These are phyloP conservation scores for Saxicola maurus DNA, from an alignment of 2,797 vertebrate genomes.

Conservation along the genomic window DNA sequence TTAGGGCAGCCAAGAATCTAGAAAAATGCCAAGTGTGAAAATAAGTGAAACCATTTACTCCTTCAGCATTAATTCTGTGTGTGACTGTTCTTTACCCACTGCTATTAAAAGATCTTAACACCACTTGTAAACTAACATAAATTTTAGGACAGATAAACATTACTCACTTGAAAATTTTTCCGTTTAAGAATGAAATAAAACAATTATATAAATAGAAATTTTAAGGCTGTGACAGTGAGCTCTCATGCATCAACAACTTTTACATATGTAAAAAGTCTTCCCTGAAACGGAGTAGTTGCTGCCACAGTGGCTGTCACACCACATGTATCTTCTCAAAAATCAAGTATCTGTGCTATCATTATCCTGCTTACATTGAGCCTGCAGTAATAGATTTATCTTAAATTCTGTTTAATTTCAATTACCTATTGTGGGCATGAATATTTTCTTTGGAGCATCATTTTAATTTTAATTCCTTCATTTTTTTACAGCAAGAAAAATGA, in stretches of 20 bases:
- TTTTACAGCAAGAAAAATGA: not conserved
- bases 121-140: not conserved
- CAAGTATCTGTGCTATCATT: not conserved
- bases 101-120: not conserved
- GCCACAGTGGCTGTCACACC: not conserved
- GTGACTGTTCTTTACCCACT: not conserved
- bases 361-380: not conserved
- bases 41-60: not conserved
- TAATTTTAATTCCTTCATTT: not conserved
- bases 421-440: not conserved
- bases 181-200: not conserved
- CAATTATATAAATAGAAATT: not conserved
- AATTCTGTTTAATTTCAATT: not conserved
- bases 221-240: not conserved
- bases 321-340: constrained; percentile 10
- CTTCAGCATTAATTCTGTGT: not conserved
- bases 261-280: not conserved
- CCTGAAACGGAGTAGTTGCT: not conserved
- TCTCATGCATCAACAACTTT: constrained; percentile 14
- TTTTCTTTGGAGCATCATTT: not conserved
- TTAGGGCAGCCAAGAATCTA: not conserved
- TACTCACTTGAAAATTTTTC: not conserved
- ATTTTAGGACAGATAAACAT: not conserved
- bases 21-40: not conserved
- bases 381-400: not conserved